phyloP scores from a whole-genome alignment of 2,113 vertebrate species.

The Pluvialis apricaria region DNA sequence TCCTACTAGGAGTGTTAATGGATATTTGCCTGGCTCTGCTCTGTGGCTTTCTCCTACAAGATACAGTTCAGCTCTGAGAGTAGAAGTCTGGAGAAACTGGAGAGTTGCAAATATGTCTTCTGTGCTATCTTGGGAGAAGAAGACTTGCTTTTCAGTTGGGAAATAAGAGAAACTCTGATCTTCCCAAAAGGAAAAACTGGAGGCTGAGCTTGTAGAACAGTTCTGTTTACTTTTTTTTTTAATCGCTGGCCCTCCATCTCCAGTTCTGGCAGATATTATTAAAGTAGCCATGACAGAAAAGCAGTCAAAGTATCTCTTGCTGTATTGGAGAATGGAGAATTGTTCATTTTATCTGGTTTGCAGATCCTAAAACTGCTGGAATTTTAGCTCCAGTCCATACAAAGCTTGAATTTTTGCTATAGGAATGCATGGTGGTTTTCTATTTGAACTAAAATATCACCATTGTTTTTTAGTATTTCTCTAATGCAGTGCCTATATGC shows the following conservation, averaged over 20 bases:
- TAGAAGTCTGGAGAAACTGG: not conserved
- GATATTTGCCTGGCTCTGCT: not conserved
- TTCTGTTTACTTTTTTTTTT: not conserved
- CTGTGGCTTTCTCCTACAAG: not conserved
- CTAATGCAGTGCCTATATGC: not conserved
- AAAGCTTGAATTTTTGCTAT: not conserved
- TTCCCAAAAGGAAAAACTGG: not conserved
- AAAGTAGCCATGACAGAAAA: not conserved
- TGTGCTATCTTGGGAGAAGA: not conserved
- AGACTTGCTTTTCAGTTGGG: not conserved
- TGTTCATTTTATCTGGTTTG: not conserved
- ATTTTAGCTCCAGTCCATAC: not conserved
- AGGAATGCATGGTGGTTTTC: not conserved
- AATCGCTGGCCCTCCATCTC: not conserved
- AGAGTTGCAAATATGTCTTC: not conserved
- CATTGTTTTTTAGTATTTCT: not conserved
- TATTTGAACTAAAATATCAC: not conserved
- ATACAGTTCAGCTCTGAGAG: not conserved
- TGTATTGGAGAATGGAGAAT: not conserved
- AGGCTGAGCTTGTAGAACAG: not conserved
- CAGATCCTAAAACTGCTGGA: not conserved
- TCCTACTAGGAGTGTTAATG: not conserved
- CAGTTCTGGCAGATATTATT: not conserved
- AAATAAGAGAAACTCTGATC: not conserved
- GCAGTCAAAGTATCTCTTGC: not conserved